Evolutionary conservation across 2,113 vertebrate species (phyloP).

Genomic region (Labrus mixtus): DNA sequence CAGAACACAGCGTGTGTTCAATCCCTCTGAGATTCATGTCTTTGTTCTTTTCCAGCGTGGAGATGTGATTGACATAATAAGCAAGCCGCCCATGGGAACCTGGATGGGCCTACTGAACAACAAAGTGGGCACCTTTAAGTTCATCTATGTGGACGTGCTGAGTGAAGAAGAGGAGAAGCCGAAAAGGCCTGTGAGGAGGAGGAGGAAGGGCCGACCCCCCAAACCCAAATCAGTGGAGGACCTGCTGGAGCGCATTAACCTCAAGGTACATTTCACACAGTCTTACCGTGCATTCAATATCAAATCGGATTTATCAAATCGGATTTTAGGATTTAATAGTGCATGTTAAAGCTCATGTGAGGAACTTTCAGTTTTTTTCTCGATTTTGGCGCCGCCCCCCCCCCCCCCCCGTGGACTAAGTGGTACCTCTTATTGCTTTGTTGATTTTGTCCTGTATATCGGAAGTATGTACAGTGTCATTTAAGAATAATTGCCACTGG

Average conservation of each 20-base stretch:
- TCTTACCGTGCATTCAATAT: background rate
- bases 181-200: constrained; percentile 90
- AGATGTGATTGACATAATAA: constrained; percentile 99
- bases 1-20: too few species aligned
- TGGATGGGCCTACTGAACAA: constrained; percentile 99
- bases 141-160: constrained; percentile 98
- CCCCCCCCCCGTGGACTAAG: too few species aligned
- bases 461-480: too few species aligned
- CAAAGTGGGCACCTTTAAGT: constrained; percentile 99
- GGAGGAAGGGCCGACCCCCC: constrained; percentile 91
- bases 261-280: constrained; percentile 85
- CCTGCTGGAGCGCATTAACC: constrained; percentile 94
- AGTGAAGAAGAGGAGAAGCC: constrained; percentile 95
- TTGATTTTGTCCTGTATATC: too few species aligned
- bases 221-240: constrained; percentile 98
- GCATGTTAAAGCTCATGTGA: too few species aligned
- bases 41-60: constrained; percentile 85
- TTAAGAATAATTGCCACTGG: too few species aligned
- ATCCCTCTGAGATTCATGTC: background rate
- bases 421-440: too few species aligned
- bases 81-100: constrained; percentile 99
- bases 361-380: too few species aligned
- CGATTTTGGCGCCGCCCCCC: too few species aligned
- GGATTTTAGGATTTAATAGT: too few species aligned
- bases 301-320: background rate